These are phyloP conservation scores for Pantherophis alleghaniensis DNA, from an alignment of 2,797 vertebrate species.

Conservation along the genomic window DNA sequence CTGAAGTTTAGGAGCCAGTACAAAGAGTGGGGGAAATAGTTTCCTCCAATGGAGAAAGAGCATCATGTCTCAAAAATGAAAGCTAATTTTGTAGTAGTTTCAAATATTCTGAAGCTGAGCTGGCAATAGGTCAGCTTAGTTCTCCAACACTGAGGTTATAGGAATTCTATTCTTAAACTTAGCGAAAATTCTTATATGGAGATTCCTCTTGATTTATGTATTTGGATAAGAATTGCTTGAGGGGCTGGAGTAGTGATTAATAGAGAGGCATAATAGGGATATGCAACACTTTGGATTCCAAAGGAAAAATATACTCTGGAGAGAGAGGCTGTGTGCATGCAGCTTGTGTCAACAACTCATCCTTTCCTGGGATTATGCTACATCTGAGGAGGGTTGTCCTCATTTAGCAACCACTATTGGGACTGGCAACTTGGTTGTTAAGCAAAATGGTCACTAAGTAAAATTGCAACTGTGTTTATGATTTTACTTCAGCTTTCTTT, in stretches of 20 bases:
- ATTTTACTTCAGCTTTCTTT: background rate
- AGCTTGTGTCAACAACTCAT: background rate
- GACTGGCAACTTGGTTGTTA: background rate
- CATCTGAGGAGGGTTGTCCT: background rate
- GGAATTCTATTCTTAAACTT: background rate
- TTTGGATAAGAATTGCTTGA: background rate
- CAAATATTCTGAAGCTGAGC: background rate
- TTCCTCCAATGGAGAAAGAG: background rate
- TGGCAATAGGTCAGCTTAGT: background rate
- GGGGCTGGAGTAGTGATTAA: background rate
- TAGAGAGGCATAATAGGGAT: background rate
- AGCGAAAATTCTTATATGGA: background rate
- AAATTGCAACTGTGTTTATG: background rate
- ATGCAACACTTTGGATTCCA: background rate
- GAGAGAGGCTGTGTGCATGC: background rate
- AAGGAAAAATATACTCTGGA: background rate
- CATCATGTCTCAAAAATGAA: background rate
- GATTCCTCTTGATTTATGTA: background rate
- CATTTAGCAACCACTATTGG: background rate
- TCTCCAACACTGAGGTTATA: background rate
- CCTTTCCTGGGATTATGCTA: background rate
- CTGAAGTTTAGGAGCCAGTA: background rate
- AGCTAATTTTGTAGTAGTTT: background rate
- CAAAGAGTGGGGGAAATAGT: background rate
- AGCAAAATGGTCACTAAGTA: background rate